A percentile compares a stretch with the other conserved stretches of the same genome.
Evolutionary conservation across 64 coral and sea anemone genomes (phyloP).

Genomic region (Montipora sp.): DNA sequence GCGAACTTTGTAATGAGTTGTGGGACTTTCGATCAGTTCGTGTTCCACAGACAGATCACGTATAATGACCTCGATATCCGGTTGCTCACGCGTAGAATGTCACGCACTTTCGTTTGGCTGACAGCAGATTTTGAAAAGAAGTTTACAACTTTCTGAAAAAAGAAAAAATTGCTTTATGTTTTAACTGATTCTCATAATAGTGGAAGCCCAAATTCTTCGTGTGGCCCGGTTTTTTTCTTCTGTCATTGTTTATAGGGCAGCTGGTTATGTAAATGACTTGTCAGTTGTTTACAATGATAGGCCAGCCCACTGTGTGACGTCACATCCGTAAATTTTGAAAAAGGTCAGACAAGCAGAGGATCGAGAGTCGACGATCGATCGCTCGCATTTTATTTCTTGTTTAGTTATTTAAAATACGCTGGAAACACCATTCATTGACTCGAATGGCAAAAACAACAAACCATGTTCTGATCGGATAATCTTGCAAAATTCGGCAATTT

Average conservation of each 20-base stretch:
- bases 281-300: conserved; percentile 51
- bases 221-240: conserved; percentile 37
- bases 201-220: conserved; percentile 46
- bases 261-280: conserved; percentile 48
- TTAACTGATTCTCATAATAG: background rate
- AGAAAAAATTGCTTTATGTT: background rate
- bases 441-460: too few species aligned
- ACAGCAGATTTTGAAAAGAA: background rate
- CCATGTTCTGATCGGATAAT: too few species aligned
- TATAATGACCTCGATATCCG: too few species aligned
- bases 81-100: too few species aligned
- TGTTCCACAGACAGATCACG: too few species aligned
- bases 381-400: background rate
- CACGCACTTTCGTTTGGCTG: background rate
- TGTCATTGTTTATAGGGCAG: conserved; percentile 28
- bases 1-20: too few species aligned
- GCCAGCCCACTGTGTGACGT: conserved; percentile 36
- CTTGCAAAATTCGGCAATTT: too few species aligned
- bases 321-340: conserved; percentile 43
- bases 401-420: background rate
- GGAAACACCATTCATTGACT: too few species aligned
- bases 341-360: conserved; percentile 8
- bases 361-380: background rate
- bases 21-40: too few species aligned
- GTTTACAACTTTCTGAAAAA: background rate